Conservation (phyloP, 2,113 vertebrate species). For the Atlantisia rogersi region DNA sequence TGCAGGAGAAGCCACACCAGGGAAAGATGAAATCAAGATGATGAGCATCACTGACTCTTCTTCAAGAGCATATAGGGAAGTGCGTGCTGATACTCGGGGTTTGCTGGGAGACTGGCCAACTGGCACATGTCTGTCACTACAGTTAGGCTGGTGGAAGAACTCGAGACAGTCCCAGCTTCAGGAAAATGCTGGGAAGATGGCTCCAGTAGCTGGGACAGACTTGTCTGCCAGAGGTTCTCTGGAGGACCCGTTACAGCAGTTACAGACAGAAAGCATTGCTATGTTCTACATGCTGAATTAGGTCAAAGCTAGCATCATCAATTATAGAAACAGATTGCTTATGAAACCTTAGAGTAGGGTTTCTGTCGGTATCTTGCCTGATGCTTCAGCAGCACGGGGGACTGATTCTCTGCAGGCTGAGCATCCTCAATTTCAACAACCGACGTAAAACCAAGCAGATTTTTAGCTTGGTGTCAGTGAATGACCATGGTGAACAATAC, state of each 20-base stretch:
- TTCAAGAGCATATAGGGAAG: not conserved
- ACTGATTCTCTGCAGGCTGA: constrained; percentile 3
- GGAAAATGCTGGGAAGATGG: not conserved
- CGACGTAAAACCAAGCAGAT: not conserved
- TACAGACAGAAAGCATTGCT: not conserved
- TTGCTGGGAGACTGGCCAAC: not conserved
- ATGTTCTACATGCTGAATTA: not conserved
- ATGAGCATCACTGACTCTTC: not conserved
- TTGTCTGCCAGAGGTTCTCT: not conserved
- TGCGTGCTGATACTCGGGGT: not conserved
- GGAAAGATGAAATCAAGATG: not conserved
- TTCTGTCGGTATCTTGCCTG: not conserved
- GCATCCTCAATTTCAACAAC: not conserved
- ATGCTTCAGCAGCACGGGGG: not conserved
- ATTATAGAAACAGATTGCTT: not conserved
- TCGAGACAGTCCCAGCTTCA: not conserved
- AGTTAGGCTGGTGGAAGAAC: not conserved
- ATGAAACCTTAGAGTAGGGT: not conserved
- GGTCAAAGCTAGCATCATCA: not conserved
- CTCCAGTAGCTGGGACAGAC: not conserved
- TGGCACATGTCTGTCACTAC: not conserved
- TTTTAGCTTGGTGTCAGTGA: not conserved
- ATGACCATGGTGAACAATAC: not conserved
- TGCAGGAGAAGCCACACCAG: not conserved
- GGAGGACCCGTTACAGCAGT: not conserved